Percentiles rank a stretch among this genome's conserved stretches.
Conservation (phyloP, 2,113 vertebrate genomes). For the Psittacula cyanocephala region DNA sequence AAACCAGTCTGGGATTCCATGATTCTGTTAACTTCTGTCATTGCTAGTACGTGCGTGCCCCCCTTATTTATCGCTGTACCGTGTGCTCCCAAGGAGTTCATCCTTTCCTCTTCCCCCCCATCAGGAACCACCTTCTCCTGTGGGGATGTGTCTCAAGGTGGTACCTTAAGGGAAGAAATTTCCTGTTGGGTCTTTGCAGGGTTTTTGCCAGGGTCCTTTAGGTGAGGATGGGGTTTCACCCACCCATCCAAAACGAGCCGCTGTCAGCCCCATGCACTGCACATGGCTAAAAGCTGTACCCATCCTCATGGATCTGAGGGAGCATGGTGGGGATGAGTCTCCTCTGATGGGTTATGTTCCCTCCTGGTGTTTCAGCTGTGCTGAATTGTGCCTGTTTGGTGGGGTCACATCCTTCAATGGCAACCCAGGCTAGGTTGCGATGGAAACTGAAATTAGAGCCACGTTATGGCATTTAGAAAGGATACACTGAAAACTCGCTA, state of each 20-base stretch:
- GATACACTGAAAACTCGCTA: not conserved
- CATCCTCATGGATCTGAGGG: not conserved
- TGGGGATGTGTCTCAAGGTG: not conserved
- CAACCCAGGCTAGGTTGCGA: not conserved
- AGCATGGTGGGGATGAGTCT: fast-evolving
- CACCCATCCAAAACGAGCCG: not conserved
- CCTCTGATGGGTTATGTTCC: not conserved
- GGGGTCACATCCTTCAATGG: not conserved
- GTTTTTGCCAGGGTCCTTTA: not conserved
- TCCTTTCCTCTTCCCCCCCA: not conserved
- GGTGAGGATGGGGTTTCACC: not conserved
- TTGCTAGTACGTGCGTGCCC: not conserved
- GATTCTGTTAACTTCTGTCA: not conserved
- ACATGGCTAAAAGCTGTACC: not conserved
- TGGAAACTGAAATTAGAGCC: not conserved
- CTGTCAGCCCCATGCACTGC: not conserved
- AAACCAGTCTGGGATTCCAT: not conserved
- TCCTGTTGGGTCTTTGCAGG: not conserved
- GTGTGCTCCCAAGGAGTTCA: not conserved
- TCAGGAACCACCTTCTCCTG: not conserved
- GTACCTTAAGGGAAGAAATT: not conserved
- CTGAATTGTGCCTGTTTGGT: not conserved
- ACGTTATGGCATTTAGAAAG: not conserved
- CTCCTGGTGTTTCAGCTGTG: not conserved
- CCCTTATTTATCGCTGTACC: not conserved